These are phyloP conservation scores for Diacarnus erythraeanus DNA, from an alignment of 37 sponge, comb jelly and placozoan species.

Conservation along the genomic window DNA sequence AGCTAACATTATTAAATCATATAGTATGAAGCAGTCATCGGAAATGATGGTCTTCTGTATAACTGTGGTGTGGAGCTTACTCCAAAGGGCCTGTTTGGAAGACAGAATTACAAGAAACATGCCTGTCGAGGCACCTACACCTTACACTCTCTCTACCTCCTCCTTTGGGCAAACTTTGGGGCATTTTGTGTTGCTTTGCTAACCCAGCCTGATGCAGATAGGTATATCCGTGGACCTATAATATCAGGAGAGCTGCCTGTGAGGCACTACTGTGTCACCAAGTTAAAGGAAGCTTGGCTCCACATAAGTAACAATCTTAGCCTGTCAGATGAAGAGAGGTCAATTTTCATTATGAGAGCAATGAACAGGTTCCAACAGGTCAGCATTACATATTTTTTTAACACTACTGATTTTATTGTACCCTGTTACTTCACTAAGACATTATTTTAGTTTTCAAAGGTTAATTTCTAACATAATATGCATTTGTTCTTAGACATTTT, in stretches of 20 bases:
- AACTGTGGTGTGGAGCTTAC: conserved; percentile 82
- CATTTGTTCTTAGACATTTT: too few species aligned
- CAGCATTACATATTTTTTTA: neutral
- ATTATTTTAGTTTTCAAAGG: neutral
- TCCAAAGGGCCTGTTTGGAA: conserved; percentile 77
- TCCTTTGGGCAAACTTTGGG: conserved; percentile 83
- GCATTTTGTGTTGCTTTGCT: conserved; percentile 72
- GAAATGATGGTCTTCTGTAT: conserved; percentile 46
- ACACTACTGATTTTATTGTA: neutral
- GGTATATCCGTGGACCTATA: conserved; percentile 50
- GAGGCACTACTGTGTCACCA: conserved; percentile 83
- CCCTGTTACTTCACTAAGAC: neutral
- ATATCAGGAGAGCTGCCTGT: conserved; percentile 80
- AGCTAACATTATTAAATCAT: neutral
- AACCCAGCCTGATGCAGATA: conserved; percentile 60
- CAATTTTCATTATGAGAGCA: conserved; percentile 47
- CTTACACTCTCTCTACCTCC: conserved; percentile 85
- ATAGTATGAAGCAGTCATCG: conserved; percentile 62
- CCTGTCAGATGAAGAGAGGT: conserved; percentile 78
- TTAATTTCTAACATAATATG: too few species aligned
- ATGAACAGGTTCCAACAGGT: conserved; percentile 50
- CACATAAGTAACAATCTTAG: conserved; percentile 63
- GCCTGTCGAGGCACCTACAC: conserved; percentile 66
- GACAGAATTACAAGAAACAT: conserved; percentile 72
- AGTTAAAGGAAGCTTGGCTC: conserved; percentile 75